Base-by-base conservation (phyloP, 23 tunicate genomes). In the Botrylloides violaceus region DNA sequence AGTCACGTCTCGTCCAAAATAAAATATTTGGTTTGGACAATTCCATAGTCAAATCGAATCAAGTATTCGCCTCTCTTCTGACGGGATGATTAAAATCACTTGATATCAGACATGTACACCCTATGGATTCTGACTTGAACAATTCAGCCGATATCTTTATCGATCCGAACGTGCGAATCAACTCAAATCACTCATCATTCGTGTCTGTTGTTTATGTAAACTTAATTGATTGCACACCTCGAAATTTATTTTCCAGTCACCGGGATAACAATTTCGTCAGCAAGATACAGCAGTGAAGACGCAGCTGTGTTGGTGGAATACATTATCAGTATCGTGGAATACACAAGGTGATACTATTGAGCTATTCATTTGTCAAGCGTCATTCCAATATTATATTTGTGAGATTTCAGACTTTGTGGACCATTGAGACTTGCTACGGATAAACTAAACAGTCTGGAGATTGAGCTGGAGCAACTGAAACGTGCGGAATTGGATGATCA, bases 241-340 rank as follows among this genome's bases (percentile, higher is more conserved):
- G n/a, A n/a, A n/a, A 6, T 24, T 39, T 38, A 24, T 18, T 30
- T 5, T 50, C 30, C 70, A 87, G 95, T 49, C 29, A 33, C 80
- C 20, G 97, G 97, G 6, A 90, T 90, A 35, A 90, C 97, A n/a
- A 90, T 90, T 30, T 80, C 97, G 36, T 83, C 97, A 1, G 97
- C 97, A 23, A 66, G 90, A 20, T 90, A 77, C 77, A 90, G 97
- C 77, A 90, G 97, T 36, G 97, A 90, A 62, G 97, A 90, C 37
- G 97, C 97, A 15, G 97, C 97, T 3, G 97, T 90, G 36, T 36
- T 90, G 36, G 97, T 90, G 6, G 90, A 90, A 53, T 90, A 75
- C 48, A 84, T 83, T 36, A 83, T 90, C 27, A 84, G 92, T 3
- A 90, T 90, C 18, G 85, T 90, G 0, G 97, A 90, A 59, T 90